These are phyloP conservation scores for Shinisaurus crocodilurus DNA, from an alignment of 2,113 vertebrate species.

Conservation along the genomic window DNA sequence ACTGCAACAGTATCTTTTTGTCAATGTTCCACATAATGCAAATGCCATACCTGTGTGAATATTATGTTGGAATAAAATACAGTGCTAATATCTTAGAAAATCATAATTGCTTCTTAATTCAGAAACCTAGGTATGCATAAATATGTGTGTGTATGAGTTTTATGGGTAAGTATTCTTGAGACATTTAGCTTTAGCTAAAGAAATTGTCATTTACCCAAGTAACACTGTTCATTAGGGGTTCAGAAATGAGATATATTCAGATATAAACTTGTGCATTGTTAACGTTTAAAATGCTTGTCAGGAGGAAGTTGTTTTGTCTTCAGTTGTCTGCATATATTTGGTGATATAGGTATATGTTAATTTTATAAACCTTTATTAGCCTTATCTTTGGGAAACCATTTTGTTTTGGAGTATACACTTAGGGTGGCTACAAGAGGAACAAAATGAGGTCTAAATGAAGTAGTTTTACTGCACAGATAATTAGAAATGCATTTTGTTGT, in stretches of 20 bases:
- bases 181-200: conserved; percentile 79
- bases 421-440: conserved; percentile 68
- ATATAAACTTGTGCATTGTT: conserved; percentile 75
- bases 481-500: conserved; percentile 80
- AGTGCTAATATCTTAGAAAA: conserved; percentile 81
- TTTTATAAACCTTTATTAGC: conserved; percentile 69
- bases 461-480: conserved; percentile 74
- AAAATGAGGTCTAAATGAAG: conserved; percentile 73
- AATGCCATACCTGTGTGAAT: conserved; percentile 83
- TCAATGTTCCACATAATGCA: conserved; percentile 86
- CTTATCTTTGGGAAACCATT: conserved; percentile 72
- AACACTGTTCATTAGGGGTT: conserved; percentile 72
- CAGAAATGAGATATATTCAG: conserved; percentile 70
- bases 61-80: conserved; percentile 87
- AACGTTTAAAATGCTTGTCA: conserved; percentile 75
- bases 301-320: conserved; percentile 73
- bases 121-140: conserved; percentile 78
- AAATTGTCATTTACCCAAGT: conserved; percentile 73
- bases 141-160: conserved; percentile 71
- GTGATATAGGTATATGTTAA: conserved; percentile 73
- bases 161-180: conserved; percentile 86
- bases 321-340: conserved; percentile 69
- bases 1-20: conserved; percentile 87
- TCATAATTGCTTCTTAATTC: conserved; percentile 77
- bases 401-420: conserved; percentile 72